Percentiles rank a stretch among this genome's conserved stretches.
phyloP scores from a whole-genome alignment of 2,888 invertebrate species.

The Acanthosepion esculentum region DNA sequence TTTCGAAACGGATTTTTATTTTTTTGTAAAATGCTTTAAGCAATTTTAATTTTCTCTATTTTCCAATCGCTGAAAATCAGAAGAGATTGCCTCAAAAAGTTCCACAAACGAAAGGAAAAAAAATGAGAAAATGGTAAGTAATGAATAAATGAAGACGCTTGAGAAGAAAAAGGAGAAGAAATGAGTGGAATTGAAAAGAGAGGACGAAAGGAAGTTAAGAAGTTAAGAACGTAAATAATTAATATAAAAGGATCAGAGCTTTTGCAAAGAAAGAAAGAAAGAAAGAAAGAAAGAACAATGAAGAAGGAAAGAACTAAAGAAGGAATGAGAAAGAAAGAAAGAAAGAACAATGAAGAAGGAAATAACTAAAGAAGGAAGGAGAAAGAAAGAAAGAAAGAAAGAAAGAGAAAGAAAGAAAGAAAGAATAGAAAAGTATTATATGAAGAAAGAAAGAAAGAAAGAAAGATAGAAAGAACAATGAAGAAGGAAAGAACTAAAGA shows the following conservation, averaged over 20 bases:
- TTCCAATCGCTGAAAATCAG: not conserved
- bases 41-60: conserved; percentile 21
- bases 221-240: not conserved
- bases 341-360: not conserved
- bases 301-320: not conserved
- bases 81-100: not conserved
- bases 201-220: not conserved
- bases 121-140: not conserved
- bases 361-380: not conserved
- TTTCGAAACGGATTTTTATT: not conserved
- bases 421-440: no score
- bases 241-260: not conserved
- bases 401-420: not conserved
- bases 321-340: not conserved
- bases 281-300: not conserved
- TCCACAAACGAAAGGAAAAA: not conserved
- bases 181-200: not conserved
- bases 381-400: not conserved
- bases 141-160: no score
- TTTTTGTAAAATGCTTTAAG: not conserved
- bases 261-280: not conserved
- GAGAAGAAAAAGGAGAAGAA: not conserved
- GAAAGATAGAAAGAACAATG: no score
- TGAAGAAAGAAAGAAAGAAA: no score
- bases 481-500: not conserved